Conservation (phyloP, 2,888 invertebrate genomes). For the Keiferia lycopersicella region DNA sequence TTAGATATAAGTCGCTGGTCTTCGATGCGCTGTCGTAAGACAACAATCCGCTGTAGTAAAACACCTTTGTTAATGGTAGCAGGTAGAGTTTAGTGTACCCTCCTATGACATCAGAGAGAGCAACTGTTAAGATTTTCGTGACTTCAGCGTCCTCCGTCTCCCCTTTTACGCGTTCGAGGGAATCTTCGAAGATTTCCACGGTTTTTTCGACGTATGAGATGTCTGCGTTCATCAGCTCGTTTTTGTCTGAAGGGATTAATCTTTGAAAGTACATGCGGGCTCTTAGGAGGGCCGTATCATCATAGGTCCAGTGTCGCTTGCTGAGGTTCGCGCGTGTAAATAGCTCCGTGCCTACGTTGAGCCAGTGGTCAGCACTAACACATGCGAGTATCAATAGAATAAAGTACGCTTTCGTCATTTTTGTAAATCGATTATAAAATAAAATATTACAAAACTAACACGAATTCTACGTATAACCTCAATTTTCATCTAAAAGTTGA, state of each 20-base stretch:
- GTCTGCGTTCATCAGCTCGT: slow-evolving; percentile 41
- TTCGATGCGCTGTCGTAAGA: slow-evolving; percentile 78
- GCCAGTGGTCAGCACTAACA: slow-evolving; percentile 25
- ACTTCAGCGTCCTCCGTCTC: slow-evolving; percentile 45
- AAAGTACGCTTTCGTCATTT: slow-evolving; percentile 40
- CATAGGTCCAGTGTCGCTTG: slow-evolving; percentile 50
- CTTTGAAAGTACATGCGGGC: slow-evolving; percentile 59
- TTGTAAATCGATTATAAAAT: slow-evolving; percentile 55
- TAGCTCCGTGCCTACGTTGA: slow-evolving; percentile 65
- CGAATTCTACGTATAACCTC: slow-evolving; percentile 37
- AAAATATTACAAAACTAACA: slow-evolving; percentile 57
- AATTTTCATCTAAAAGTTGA: neutral
- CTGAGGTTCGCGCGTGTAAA: slow-evolving; percentile 49
- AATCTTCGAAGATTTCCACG: slow-evolving; percentile 52
- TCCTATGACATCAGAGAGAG: slow-evolving; percentile 77
- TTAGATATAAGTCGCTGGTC: slow-evolving; percentile 78
- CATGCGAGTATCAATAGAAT: slow-evolving; percentile 39
- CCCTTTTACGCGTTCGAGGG: slow-evolving; percentile 50
- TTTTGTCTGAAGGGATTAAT: slow-evolving; percentile 50
- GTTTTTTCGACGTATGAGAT: slow-evolving; percentile 51
- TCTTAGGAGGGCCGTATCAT: slow-evolving; percentile 50
- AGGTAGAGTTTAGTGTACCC: slow-evolving; percentile 83
- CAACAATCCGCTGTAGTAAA: slow-evolving; percentile 83
- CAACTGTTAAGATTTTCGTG: slow-evolving; percentile 53
- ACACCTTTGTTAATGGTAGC: slow-evolving; percentile 81